Conservation (phyloP, 2,113 vertebrate genomes). For the Neogale vison region DNA sequence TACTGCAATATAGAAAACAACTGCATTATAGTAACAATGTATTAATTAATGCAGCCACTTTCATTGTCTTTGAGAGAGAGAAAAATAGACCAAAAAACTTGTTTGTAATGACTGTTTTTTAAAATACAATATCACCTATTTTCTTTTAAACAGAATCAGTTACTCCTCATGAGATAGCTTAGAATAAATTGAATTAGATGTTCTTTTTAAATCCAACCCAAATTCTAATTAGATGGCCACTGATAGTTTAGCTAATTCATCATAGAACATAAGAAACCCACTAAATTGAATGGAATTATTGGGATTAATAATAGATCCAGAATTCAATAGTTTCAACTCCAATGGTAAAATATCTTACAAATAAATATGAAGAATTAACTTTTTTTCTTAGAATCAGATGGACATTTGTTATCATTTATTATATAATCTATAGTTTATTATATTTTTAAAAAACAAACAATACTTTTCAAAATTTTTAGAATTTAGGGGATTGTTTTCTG, state of each 20-base stretch:
- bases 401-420: neutral
- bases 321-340: neutral
- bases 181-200: neutral
- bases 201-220: neutral
- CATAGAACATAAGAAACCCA: neutral
- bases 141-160: neutral
- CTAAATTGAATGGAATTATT: neutral
- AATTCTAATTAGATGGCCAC: neutral
- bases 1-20: neutral
- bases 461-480: neutral
- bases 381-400: neutral
- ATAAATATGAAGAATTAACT: neutral
- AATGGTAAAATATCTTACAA: neutral
- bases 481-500: neutral
- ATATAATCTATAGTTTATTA: neutral
- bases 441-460: neutral
- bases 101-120: neutral
- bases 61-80: neutral
- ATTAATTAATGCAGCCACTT: neutral
- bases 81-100: neutral
- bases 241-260: neutral
- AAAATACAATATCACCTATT: neutral
- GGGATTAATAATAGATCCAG: neutral
- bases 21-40: neutral
- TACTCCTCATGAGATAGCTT: neutral